phyloP scores from a whole-genome alignment of 1,140 invertebrate genomes.

The Andricus grossulariae region DNA sequence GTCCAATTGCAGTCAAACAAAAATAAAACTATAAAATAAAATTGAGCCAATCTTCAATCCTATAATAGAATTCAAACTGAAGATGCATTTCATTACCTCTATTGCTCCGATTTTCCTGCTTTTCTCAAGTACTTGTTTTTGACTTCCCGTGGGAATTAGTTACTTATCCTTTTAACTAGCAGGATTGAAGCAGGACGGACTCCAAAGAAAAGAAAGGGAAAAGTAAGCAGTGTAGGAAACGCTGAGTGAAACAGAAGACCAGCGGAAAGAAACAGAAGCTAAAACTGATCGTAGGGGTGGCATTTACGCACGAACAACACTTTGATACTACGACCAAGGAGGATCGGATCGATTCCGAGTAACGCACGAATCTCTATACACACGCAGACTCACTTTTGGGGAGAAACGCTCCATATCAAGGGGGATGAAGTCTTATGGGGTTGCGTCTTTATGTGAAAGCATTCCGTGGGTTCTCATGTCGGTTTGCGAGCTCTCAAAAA shows the following conservation, averaged over 20 bases:
- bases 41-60: neutral
- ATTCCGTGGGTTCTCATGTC: conserved; percentile 69
- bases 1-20: too few species aligned
- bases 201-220: conserved; percentile 45
- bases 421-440: conserved; percentile 71
- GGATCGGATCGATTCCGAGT: conserved; percentile 53
- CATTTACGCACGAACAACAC: conserved; percentile 67
- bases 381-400: conserved; percentile 56
- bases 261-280: conserved; percentile 48
- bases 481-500: conserved; percentile 66
- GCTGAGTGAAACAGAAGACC: conserved; percentile 38
- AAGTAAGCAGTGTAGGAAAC: conserved; percentile 49
- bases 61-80: neutral
- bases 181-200: neutral
- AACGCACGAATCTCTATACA: conserved; percentile 43
- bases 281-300: conserved; percentile 55
- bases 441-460: conserved; percentile 67
- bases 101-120: neutral
- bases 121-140: neutral
- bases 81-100: neutral
- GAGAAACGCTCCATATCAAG: conserved; percentile 65
- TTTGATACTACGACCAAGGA: conserved; percentile 54
- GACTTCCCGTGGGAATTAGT: neutral
- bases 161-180: neutral
- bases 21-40: neutral